These are phyloP conservation scores for Dromius quadrimaculatus DNA, from an alignment of 2,888 invertebrate species.

Conservation along the genomic window DNA sequence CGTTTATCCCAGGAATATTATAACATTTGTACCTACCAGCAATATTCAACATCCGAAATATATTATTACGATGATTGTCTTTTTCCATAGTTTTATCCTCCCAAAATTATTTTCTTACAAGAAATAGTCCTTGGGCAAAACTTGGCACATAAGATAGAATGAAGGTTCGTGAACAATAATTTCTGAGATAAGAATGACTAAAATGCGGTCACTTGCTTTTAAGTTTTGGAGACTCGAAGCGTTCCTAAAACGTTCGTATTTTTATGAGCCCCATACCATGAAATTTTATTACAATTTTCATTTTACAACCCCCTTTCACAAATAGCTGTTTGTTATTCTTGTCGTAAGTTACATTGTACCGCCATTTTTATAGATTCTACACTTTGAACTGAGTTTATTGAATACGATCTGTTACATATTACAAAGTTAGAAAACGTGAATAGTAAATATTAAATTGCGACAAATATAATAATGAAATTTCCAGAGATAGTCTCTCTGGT, in stretches of 20 bases:
- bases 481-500: too few species aligned
- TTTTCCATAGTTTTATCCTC: too few species aligned
- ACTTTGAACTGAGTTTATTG: constrained; percentile 27
- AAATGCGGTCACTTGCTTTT: constrained; percentile 51
- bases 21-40: too few species aligned
- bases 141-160: constrained; percentile 12
- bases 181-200: constrained; percentile 40
- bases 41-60: too few species aligned
- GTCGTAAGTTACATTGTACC: constrained; percentile 45
- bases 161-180: constrained; percentile 24
- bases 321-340: constrained; percentile 41
- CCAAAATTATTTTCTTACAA: too few species aligned
- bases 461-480: too few species aligned
- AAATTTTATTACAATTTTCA: constrained; percentile 49
- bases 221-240: constrained; percentile 30
- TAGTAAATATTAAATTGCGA: too few species aligned
- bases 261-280: constrained; percentile 43
- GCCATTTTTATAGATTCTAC: constrained; percentile 31
- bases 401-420: constrained; percentile 30
- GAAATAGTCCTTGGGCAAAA: background rate
- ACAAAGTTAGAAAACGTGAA: too few species aligned
- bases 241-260: constrained; percentile 42
- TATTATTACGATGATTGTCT: too few species aligned
- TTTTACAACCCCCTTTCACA: constrained; percentile 37
- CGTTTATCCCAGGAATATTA: too few species aligned